Conservation (phyloP, 2,888 invertebrate species). For the Perithous albicinctus region DNA sequence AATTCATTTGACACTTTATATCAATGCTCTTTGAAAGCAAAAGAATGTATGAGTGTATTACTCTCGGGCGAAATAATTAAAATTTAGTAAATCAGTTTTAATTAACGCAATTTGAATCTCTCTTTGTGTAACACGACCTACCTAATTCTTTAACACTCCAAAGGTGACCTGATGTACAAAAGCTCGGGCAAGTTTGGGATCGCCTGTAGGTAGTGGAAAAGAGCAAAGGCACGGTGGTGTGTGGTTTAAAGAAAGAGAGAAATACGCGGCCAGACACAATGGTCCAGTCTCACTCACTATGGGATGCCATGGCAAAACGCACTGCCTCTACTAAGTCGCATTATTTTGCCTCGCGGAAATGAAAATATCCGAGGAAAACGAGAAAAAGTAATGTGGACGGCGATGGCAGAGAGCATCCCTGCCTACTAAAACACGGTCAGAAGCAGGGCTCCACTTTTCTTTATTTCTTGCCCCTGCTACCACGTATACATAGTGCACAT, state of each 20-base stretch:
- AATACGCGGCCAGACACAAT: conserved; percentile 58
- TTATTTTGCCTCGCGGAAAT: conserved; percentile 69
- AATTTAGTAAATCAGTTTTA: conserved; percentile 32
- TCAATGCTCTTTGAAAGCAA: no score
- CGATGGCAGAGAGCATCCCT: conserved; percentile 53
- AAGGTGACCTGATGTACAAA: conserved; percentile 39
- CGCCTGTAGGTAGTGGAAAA: conserved; percentile 29
- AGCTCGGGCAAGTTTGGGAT: conserved; percentile 19
- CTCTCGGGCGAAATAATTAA: conserved; percentile 1
- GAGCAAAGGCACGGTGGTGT: not conserved
- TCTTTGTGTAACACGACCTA: not conserved
- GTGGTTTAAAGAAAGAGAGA: conserved; percentile 21
- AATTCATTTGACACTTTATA: no score
- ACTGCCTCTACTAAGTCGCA: conserved; percentile 64
- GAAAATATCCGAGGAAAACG: conserved; percentile 68
- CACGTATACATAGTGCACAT: conserved; percentile 27
- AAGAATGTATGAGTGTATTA: no score
- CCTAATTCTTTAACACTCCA: conserved; percentile 19
- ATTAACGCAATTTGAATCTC: conserved; percentile 36
- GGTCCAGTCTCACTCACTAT: conserved; percentile 48
- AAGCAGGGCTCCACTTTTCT: conserved; percentile 4
- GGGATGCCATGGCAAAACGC: conserved; percentile 53
- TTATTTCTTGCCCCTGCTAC: conserved; percentile 7
- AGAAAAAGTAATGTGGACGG: conserved; percentile 66
- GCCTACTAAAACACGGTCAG: conserved; percentile 5